A percentile compares a stretch with the other conserved stretches of the same genome.
These are phyloP conservation scores for Polietes domitor DNA, from an alignment of 2,888 invertebrate species.

Conservation along the genomic window DNA sequence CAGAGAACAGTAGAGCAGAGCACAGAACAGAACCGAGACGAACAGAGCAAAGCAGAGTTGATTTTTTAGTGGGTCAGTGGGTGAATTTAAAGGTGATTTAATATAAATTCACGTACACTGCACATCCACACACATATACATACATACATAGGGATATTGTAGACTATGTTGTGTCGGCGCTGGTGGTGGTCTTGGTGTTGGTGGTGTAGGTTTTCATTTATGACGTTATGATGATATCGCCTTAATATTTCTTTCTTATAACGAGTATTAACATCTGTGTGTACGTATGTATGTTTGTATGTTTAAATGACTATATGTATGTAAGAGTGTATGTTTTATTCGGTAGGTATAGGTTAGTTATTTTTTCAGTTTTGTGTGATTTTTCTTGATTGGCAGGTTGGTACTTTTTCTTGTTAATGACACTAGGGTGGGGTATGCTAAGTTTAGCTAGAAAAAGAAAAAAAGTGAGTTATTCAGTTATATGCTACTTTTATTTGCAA, in stretches of 20 bases:
- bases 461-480: too few relatives aligned
- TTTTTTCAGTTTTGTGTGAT: constrained; percentile 10
- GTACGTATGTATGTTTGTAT: constrained; percentile 17
- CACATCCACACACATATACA: constrained; percentile 16
- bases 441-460: too few relatives aligned
- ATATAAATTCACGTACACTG: constrained; percentile 51
- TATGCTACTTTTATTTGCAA: too few relatives aligned
- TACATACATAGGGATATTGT: not conserved
- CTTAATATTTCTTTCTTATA: constrained; percentile 5
- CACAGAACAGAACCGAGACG: not conserved
- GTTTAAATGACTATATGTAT: too few relatives aligned
- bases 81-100: constrained; percentile 66
- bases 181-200: not conserved
- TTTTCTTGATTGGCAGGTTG: constrained; percentile 11
- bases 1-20: constrained; percentile 19
- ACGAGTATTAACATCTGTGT: constrained; percentile 25
- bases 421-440: not conserved
- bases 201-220: not conserved
- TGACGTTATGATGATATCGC: not conserved
- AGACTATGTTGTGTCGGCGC: not conserved
- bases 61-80: constrained; percentile 67
- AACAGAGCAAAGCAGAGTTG: constrained; percentile 52
- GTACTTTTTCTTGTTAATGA: not conserved
- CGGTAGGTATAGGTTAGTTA: constrained; percentile 49
- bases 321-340: too few relatives aligned